These are phyloP conservation scores for Diachrysia chrysitis DNA, from an alignment of 2,888 invertebrate genomes.

Conservation along the genomic window DNA sequence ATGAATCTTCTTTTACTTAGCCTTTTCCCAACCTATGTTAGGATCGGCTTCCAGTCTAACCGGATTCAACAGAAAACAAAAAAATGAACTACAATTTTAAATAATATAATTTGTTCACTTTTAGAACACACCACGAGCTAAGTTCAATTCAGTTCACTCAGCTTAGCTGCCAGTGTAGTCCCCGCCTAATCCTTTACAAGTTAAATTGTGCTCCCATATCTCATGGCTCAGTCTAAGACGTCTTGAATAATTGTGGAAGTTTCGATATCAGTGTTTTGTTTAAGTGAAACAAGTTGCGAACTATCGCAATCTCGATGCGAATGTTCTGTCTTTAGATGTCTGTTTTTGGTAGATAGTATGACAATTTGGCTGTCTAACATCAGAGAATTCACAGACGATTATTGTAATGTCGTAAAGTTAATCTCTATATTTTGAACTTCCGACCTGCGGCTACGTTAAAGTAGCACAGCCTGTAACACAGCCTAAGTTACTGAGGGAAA, in stretches of 20 bases:
- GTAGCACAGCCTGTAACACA: too few species aligned
- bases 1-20: too few species aligned
- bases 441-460: too few species aligned
- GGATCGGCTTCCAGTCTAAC: too few species aligned
- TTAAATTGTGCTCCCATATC: slow-evolving; percentile 59
- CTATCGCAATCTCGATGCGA: slow-evolving; percentile 48
- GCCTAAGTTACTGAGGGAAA: too few species aligned
- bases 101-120: too few species aligned
- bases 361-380: not conserved
- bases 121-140: too few species aligned
- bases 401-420: not conserved
- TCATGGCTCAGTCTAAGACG: slow-evolving; percentile 38
- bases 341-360: slow-evolving; percentile 20
- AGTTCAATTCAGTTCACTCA: not conserved
- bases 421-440: too few species aligned
- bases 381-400: not conserved
- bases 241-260: slow-evolving; percentile 62
- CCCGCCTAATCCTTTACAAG: slow-evolving; percentile 56
- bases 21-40: too few species aligned
- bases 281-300: slow-evolving; percentile 54
- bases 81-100: too few species aligned
- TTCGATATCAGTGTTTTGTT: slow-evolving; percentile 56
- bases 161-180: not conserved
- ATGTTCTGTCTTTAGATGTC: slow-evolving; percentile 34
- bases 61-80: too few species aligned